Percentiles rank a stretch among this genome's conserved stretches.
Conservation (phyloP, 2,888 invertebrate species). For the Ceramica pisi region DNA sequence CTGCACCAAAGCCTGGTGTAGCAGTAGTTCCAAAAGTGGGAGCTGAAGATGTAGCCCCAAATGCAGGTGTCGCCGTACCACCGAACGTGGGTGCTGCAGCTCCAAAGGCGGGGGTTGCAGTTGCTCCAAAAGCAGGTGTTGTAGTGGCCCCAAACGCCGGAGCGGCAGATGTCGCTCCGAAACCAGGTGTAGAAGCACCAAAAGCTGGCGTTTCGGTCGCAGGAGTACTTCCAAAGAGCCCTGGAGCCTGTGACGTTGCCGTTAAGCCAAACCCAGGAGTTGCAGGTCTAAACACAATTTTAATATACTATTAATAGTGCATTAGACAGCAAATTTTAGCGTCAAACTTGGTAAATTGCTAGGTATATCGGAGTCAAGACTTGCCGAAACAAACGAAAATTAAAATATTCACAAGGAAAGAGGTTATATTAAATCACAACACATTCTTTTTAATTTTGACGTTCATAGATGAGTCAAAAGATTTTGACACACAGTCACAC, state of each 20-base stretch:
- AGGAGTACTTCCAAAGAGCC: slow-evolving; percentile 79
- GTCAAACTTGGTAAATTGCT: background rate
- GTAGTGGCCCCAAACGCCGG: slow-evolving; percentile 68
- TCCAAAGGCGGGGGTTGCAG: slow-evolving; percentile 61
- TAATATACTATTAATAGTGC: background rate
- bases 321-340: background rate
- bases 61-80: slow-evolving; percentile 69
- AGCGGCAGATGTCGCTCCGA: slow-evolving; percentile 69
- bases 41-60: slow-evolving; percentile 69
- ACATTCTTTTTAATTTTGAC: slow-evolving; percentile 25
- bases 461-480: background rate
- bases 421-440: slow-evolving; percentile 35
- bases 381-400: background rate
- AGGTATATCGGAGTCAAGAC: background rate
- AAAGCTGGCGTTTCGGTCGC: slow-evolving; percentile 74
- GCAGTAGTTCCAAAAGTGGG: slow-evolving; percentile 69
- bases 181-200: slow-evolving; percentile 69
- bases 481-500: background rate
- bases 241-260: slow-evolving; percentile 78
- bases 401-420: background rate
- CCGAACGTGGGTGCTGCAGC: slow-evolving; percentile 69
- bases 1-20: slow-evolving; percentile 77
- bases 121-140: slow-evolving; percentile 63
- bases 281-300: slow-evolving; percentile 76
- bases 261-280: slow-evolving; percentile 81